Evolutionary conservation across 1,140 invertebrate species (phyloP), one percentile per base, ranked within the genome.

Genomic region (Gonatopus flavifemur): DNA sequence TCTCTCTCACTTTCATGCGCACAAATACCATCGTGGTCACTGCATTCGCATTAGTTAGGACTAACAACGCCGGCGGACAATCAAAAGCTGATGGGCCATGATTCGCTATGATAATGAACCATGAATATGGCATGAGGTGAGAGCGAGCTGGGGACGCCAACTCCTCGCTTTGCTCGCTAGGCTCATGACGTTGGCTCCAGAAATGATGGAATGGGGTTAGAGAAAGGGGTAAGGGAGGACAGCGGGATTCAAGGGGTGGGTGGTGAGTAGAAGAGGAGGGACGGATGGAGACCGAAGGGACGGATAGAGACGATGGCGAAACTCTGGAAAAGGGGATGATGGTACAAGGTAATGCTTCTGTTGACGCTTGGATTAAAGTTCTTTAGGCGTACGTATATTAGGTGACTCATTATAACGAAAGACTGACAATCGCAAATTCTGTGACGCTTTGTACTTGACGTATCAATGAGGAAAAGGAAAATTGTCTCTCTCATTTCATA

Each of bases 81-180:
- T 78, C 73, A 78, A 77, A 76, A 78, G 73, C 74, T 75, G 74
- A 76, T 78, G 74, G 76, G 65, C 69, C 72, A 77, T 78, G 74
- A 77, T 78, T 78, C 74, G 74, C 73, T 77, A 78, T 78, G 76
- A 77, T 78, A 76, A 78, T 77, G 74, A 78, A 78, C 66, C 73
- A 78, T 77, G 72, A 77, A 78, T 78, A 72, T 64, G 52, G 55
- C 64, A 78, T 77, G 74, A 76, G 71, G 40, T 58, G 56, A n/a
- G n/a, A 74, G 72, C 56, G 69, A 67, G 66, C 64, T 70, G 69
- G 73, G 72, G 66, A 70, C 68, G 66, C 66, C 66, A 73, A 76
- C 70, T 76, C 68, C 66, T 69, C 67, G 66, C 65, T 66, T 69
- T 58, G 64, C 59, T 68, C 55, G 59, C 62, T 57, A 51, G 57